These are phyloP conservation scores for Platalea minor DNA, from an alignment of 2,797 vertebrate genomes.

Conservation along the genomic window DNA sequence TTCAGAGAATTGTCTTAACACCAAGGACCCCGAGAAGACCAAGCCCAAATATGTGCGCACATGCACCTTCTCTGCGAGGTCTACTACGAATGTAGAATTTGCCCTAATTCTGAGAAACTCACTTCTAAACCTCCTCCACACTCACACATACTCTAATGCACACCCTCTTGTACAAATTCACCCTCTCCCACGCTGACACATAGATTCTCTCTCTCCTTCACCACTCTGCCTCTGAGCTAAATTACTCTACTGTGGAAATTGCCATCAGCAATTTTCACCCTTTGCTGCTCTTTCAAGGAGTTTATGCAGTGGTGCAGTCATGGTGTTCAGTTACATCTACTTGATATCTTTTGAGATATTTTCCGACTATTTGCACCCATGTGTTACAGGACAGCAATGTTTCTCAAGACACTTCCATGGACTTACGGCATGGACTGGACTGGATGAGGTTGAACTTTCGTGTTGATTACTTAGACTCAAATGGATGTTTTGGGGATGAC, in stretches of 20 bases:
- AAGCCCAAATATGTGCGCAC: neutral
- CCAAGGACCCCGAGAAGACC: fast-evolving
- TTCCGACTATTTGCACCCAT: neutral
- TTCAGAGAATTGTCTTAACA: neutral
- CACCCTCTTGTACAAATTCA: slow-evolving; percentile 3
- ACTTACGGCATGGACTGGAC: neutral
- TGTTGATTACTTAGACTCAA: neutral
- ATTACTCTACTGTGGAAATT: slow-evolving; percentile 49
- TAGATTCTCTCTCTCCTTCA: slow-evolving; percentile 28
- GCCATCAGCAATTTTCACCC: slow-evolving; percentile 57
- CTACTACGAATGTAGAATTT: slow-evolving; percentile 5
- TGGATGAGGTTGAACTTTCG: neutral
- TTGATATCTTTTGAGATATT: neutral
- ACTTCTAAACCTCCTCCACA: slow-evolving; percentile 31
- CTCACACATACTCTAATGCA: slow-evolving; percentile 28
- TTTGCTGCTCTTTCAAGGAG: slow-evolving; percentile 50
- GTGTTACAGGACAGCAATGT: neutral
- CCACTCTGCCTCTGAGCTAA: slow-evolving; percentile 48
- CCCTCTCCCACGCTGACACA: slow-evolving; percentile 38
- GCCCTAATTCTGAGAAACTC: slow-evolving; percentile 34
- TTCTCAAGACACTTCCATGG: neutral
- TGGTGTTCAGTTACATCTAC: neutral
- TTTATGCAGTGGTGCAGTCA: neutral
- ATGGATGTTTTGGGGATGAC: neutral
- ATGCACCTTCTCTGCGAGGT: neutral